Conservation (phyloP, 2,113 vertebrate genomes). For the Hypocryptadius cinnamomeus region DNA sequence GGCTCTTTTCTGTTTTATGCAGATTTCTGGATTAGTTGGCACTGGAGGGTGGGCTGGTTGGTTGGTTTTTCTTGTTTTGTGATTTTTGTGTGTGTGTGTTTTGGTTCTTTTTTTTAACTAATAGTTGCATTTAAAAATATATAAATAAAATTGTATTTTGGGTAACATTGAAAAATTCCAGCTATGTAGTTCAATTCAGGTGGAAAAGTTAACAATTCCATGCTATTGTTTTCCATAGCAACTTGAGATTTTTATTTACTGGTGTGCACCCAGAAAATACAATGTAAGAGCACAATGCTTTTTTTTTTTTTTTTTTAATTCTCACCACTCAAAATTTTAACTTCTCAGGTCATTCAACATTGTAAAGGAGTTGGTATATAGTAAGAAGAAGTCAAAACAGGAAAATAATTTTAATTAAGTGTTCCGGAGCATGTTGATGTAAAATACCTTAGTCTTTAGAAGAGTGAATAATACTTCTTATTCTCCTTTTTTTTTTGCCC, state of each 20-base stretch:
- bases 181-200: slow-evolving; percentile 15
- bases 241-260: slow-evolving; percentile 58
- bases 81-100: background rate
- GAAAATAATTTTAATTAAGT: background rate
- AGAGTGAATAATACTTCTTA: slow-evolving; percentile 29
- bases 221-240: slow-evolving; percentile 37
- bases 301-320: background rate
- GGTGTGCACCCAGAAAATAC: slow-evolving; percentile 46
- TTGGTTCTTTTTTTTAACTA: slow-evolving; percentile 32
- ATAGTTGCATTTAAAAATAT: slow-evolving; percentile 58
- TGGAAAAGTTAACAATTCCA: slow-evolving; percentile 28
- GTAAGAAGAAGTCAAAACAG: background rate
- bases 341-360: slow-evolving; percentile 65
- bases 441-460: slow-evolving; percentile 61
- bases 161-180: slow-evolving; percentile 42
- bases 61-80: background rate
- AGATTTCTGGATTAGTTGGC: slow-evolving; percentile 52
- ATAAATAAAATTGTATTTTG: slow-evolving; percentile 58
- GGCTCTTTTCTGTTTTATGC: slow-evolving; percentile 30
- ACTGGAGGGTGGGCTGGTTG: slow-evolving; percentile 24
- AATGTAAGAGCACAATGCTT: slow-evolving; percentile 52
- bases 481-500: background rate
- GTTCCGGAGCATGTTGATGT: slow-evolving; percentile 28
- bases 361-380: slow-evolving; percentile 55
- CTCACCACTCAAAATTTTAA: slow-evolving; percentile 36